Evolutionary conservation across 2,888 invertebrate species (phyloP).

Genomic region (Apodemia duryi): DNA sequence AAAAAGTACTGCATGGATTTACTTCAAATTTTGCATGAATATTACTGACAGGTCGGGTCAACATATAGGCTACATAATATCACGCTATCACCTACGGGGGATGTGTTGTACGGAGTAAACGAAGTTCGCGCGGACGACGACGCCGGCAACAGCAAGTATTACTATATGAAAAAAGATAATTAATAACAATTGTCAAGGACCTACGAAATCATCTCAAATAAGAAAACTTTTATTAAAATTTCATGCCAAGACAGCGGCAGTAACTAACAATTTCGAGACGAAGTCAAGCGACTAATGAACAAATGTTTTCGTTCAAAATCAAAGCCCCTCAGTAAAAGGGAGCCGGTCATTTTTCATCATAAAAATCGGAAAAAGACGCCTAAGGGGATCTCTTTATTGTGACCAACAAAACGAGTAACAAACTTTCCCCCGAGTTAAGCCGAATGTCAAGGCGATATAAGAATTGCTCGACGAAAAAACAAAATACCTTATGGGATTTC

Average conservation of each 20-base stretch:
- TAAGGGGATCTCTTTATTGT: conserved; percentile 52
- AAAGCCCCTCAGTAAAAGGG: conserved; percentile 40
- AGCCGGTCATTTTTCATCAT: conserved; percentile 60
- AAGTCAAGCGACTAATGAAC: conserved; percentile 50
- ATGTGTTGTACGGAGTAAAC: no score
- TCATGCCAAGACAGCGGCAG: conserved; percentile 18
- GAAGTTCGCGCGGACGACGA: no score
- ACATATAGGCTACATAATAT: no score
- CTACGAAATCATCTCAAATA: background rate
- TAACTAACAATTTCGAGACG: conserved; percentile 23
- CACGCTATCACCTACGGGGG: no score
- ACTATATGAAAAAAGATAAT: background rate
- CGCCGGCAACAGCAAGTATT: no score
- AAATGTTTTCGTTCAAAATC: conserved; percentile 59
- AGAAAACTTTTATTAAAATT: conserved; percentile 6
- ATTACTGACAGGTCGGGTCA: no score
- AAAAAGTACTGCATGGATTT: no score
- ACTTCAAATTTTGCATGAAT: no score
- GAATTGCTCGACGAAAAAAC: background rate
- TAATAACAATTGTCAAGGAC: background rate
- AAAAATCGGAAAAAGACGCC: conserved; percentile 48
- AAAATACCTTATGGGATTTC: conserved; percentile 20
- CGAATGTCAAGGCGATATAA: conserved; percentile 15
- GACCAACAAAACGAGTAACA: conserved; percentile 28
- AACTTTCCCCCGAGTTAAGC: conserved; percentile 13